Evolutionary conservation across 2,888 invertebrate species (phyloP), one percentile per base, ranked within the genome.

Genomic region (Scaptomyza flava): DNA sequence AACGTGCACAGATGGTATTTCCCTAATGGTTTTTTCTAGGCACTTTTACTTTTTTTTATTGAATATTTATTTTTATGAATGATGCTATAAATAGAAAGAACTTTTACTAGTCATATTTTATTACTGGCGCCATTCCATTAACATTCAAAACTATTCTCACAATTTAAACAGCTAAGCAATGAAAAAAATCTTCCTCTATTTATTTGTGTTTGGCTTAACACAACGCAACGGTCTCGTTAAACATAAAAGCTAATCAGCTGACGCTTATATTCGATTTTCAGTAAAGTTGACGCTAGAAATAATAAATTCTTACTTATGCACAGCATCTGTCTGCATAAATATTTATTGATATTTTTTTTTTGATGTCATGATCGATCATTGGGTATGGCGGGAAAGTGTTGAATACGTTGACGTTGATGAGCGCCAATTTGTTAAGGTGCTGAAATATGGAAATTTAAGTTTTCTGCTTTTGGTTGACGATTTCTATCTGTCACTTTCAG

Each of bases 381-480:
- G 30, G n/a, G 31, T 20, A 5, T 3, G 4, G 6, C 14, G 43
- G 43, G 54, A 41, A 56, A 64, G 72, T 77, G 79, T 65, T 69
- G 68, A 77, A 71, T 67, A 59, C 64, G 71, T 17, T 50, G 52
- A 17, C 66, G 58, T 50, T 73, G 67, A 74, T 77, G 71, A 68
- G 68, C 70, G 77, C 67, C 81, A 72, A 83, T 86, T 86, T 77
- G 87, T 79, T 76, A 58, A 75, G 77, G 84, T 75, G 87, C 60
- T 81, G 84, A 83, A 75, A 84, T 66, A 79, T 83, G 77, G 72
- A 79, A 84, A 82, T 81, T 50, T 61, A 12, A 42, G 33, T 63
- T 42, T 67, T 76, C 72, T 71, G 66, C 41, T 54, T 33, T 27
- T 34, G 9, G 52, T 14, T 17, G 48, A 58, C 69, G 60, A 73